A percentile compares a stretch with the other conserved stretches of the same genome.
These are phyloP conservation scores for Trichechus manatus DNA, from an alignment of 2,113 vertebrate genomes.

Conservation along the genomic window DNA sequence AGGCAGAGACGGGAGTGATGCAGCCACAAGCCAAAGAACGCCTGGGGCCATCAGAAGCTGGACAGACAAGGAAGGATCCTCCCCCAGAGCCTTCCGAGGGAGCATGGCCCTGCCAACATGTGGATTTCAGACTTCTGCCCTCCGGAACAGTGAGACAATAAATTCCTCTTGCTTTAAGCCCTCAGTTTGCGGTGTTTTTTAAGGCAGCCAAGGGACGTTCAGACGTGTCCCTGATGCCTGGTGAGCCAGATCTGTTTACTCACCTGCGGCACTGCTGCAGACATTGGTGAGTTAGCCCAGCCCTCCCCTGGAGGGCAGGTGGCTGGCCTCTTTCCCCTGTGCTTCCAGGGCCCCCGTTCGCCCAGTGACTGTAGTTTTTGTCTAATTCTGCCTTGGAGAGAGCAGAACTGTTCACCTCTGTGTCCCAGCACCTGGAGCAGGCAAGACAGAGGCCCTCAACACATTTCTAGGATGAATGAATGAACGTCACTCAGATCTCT, in stretches of 20 bases:
- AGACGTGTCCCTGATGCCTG: not conserved
- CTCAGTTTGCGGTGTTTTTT: not conserved
- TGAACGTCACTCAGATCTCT: not conserved
- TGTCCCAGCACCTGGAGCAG: not conserved
- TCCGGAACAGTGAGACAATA: not conserved
- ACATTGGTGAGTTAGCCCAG: not conserved
- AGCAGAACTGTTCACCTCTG: not conserved
- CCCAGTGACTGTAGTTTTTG: not conserved
- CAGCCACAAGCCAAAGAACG: not conserved
- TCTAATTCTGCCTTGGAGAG: not conserved
- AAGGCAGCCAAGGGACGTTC: not conserved
- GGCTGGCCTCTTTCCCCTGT: not conserved
- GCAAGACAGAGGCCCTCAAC: not conserved
- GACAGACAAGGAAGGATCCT: not conserved
- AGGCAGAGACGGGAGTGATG: not conserved
- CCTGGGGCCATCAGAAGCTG: not conserved
- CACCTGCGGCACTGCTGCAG: not conserved
- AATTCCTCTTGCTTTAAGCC: not conserved
- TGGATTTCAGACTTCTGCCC: not conserved
- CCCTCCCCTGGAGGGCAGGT: not conserved
- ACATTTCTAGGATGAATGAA: not conserved
- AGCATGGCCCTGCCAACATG: not conserved
- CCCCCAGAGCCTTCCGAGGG: not conserved
- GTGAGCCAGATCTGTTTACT: not conserved
- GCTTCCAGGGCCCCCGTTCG: rapidly evolving